Base-by-base conservation (phyloP, 2,888 invertebrate genomes). In the Elegia similella region DNA sequence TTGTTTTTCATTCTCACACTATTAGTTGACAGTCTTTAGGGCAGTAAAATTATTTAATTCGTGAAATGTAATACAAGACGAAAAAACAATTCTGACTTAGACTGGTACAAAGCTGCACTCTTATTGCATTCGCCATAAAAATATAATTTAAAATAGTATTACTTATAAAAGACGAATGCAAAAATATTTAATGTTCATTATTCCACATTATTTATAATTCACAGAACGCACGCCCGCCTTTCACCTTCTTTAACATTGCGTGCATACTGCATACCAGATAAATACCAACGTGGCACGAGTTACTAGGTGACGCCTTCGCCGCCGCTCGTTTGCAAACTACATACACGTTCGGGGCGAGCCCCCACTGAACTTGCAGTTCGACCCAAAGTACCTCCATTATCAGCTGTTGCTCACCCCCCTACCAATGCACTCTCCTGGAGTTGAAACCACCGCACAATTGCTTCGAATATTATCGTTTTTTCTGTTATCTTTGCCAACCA, bases 351-450 rank as follows among this genome's bases (percentile, higher is more conserved):
- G 68, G 64, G 82, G 56, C 87, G 76, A 87, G 86, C 84, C 86
- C 82, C 86, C 84, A 69, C 54, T 78, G 80, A 82, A 83, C 82
- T 82, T 80, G 74, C 70, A 67, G 67, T 67, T 68, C 75, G 75
- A 78, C 74, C 71, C 69, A 68, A 68, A 72, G 68, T 64, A 70
- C 67, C 66, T 65, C 68, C 64, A 64, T 76, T 83, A 84, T 84
- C 84, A 79, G 75, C 76, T 76, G 77, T 72, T 71, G 59, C 55
- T 52, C 55, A 59, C 58, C 73, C 68, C n/a, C 55, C 59, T 73
- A 77, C 78, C 73, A 76, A 66, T 57, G 47, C 29, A 61, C 52
- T 42, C 29, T 12, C 15, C 5, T 30, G 17, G 3, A 32, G 16
- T 32, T 44, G 43, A 30, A n/a, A 16, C 48, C 53, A 46, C 13